Conservation (phyloP, 2,113 vertebrate genomes). For the Morone chrysops region DNA sequence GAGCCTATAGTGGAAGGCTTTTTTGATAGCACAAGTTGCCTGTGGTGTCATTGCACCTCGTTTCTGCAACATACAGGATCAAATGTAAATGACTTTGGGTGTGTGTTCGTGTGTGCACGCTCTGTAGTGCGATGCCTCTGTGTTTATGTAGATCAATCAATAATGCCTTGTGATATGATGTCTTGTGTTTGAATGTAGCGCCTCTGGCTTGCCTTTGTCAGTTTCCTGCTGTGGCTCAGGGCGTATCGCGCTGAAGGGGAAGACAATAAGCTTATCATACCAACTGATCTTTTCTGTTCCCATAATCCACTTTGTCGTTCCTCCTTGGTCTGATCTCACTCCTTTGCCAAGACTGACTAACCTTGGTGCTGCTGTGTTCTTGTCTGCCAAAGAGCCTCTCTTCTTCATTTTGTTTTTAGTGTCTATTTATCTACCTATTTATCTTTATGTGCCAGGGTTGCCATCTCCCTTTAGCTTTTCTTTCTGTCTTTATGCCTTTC, state of each 20-base stretch:
- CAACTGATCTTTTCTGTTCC: slow-evolving; percentile 59
- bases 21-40: slow-evolving; percentile 15
- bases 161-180: slow-evolving; percentile 44
- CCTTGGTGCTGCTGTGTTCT: slow-evolving; percentile 31
- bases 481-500: not conserved
- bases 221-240: slow-evolving; percentile 38
- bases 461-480: not conserved
- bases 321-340: slow-evolving; percentile 50
- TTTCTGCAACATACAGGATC: not conserved
- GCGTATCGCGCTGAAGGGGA: slow-evolving; percentile 15
- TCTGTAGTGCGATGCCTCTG: slow-evolving; percentile 5
- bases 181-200: slow-evolving; percentile 37
- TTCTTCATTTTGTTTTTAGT: not conserved
- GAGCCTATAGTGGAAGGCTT: slow-evolving; percentile 14
- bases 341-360: slow-evolving; percentile 31
- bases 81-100: slow-evolving; percentile 1
- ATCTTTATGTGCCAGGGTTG: not conserved
- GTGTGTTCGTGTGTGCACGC: not conserved
- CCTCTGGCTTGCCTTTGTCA: slow-evolving; percentile 54
- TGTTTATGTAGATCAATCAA: slow-evolving; percentile 56
- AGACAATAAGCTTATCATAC: slow-evolving; percentile 58
- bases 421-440: not conserved
- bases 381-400: slow-evolving; percentile 21
- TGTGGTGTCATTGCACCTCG: not conserved
- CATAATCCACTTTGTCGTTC: slow-evolving; percentile 66